Base-by-base conservation (phyloP, 2,797 vertebrate genomes). In the Pampus argenteus region DNA sequence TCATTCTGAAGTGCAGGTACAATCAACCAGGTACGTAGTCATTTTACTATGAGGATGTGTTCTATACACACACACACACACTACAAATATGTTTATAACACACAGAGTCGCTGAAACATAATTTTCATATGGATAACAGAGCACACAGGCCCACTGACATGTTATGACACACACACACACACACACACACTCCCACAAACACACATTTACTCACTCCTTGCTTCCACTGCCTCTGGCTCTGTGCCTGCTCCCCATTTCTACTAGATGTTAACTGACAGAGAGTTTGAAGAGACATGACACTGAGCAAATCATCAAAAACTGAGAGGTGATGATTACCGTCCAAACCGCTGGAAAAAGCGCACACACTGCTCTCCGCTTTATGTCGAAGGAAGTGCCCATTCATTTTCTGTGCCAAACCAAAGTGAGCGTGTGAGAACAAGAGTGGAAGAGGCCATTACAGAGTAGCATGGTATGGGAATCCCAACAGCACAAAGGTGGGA, bases 401-500 rank as follows among this genome's bases (percentile, higher is more conserved):
- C 48, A 84, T 82, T 78, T 72, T 17, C 69, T n/a, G 29, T 64
- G 58, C 47, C 74, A 65, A 74, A 73, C 56, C 63, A 49, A 54
- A 65, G 73, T 69, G 11, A 76, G 62, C 72, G 28, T 77, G 78
- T 48, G 72, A 78, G 68, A 78, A 79, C 72, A 81, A 50, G 79
- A 64, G 52, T 0, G 22, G 36, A 65, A 9, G 72, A 74, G 65
- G 31, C 34, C 74, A 75, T 79, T 64, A 70, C 42, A 64, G 77
- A 61, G 64, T 57, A 45, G 71, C 0, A 47, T 66, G 68, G 74
- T 29, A 60, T 74, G 69, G 61, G 60, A 71, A 71, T 74, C 74
- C 63, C 20, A 1, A 29, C 56, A 54, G 57, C 58, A 84, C 85
- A 87, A 85, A 88, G 83, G 76, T 80, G 85, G 86, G 85, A 87